Percentiles rank a stretch among this genome's conserved stretches.
These are phyloP conservation scores for Lucilia sericata DNA, from an alignment of 1,140 invertebrate species.

Conservation along the genomic window DNA sequence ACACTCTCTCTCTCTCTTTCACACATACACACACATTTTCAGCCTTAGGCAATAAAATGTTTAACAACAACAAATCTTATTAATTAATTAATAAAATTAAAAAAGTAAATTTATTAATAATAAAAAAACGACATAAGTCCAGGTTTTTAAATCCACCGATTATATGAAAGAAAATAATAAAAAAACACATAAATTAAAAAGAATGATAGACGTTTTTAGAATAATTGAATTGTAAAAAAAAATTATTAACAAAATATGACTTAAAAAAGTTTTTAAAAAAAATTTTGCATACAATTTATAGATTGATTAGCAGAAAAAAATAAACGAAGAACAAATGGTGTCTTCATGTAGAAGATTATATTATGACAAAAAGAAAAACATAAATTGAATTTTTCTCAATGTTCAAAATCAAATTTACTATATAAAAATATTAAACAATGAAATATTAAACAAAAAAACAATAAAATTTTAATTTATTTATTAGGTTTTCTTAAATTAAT, in stretches of 20 bases:
- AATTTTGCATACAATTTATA: neutral
- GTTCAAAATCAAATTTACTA: slow-evolving; percentile 26
- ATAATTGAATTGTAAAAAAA: neutral
- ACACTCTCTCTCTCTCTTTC: neutral
- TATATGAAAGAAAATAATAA: neutral
- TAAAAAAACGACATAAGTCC: slow-evolving; percentile 35
- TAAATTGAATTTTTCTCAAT: slow-evolving; percentile 33
- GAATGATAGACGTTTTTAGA: neutral
- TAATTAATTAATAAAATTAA: slow-evolving; percentile 8
- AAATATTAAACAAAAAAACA: no score
- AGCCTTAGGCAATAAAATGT: slow-evolving; percentile 23
- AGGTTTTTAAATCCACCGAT: slow-evolving; percentile 43
- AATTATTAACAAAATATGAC: neutral
- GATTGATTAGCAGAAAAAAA: neutral
- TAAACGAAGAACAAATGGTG: neutral
- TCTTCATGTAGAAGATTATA: slow-evolving; percentile 23
- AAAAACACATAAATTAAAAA: slow-evolving; percentile 26
- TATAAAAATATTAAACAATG: no score
- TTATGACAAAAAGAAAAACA: neutral
- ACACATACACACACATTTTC: neutral
- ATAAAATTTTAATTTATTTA: no score
- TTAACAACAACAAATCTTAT: neutral
- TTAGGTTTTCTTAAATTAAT: no score
- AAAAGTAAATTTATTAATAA: neutral
- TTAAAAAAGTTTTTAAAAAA: neutral